Percentiles rank a stretch among this genome's conserved stretches.
These are phyloP conservation scores for Rattus rattus DNA, from an alignment of 2,113 vertebrate species.

Conservation along the genomic window DNA sequence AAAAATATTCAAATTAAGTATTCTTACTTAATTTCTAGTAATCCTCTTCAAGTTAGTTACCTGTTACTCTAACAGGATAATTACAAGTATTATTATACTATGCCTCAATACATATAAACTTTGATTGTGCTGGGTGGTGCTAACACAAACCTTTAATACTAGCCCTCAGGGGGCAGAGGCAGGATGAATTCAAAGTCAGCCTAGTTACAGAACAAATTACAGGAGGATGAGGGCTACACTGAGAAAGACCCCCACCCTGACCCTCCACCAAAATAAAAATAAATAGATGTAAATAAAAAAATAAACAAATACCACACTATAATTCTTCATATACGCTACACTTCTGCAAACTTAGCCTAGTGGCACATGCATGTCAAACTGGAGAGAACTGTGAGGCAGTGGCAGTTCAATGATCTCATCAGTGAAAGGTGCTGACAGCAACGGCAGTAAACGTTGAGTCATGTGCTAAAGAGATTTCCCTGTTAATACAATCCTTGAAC, in stretches of 20 bases:
- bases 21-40: neutral
- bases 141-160: neutral
- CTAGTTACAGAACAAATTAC: neutral
- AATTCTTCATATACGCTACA: neutral
- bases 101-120: neutral
- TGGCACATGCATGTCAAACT: neutral
- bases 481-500: conserved; percentile 27
- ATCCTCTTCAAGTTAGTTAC: conserved; percentile 28
- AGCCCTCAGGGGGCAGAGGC: neutral
- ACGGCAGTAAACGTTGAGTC: neutral
- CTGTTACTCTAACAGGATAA: neutral
- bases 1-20: neutral
- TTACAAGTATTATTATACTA: neutral
- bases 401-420: neutral
- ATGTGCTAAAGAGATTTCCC: neutral
- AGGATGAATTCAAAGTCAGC: neutral
- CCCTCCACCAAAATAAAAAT: neutral
- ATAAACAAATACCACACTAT: neutral
- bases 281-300: neutral
- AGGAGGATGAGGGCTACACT: neutral
- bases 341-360: neutral
- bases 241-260: neutral
- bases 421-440: neutral
- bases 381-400: neutral
- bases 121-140: neutral